phyloP scores from a whole-genome alignment of 2,797 vertebrate genomes.

The Babyrousa celebensis region DNA sequence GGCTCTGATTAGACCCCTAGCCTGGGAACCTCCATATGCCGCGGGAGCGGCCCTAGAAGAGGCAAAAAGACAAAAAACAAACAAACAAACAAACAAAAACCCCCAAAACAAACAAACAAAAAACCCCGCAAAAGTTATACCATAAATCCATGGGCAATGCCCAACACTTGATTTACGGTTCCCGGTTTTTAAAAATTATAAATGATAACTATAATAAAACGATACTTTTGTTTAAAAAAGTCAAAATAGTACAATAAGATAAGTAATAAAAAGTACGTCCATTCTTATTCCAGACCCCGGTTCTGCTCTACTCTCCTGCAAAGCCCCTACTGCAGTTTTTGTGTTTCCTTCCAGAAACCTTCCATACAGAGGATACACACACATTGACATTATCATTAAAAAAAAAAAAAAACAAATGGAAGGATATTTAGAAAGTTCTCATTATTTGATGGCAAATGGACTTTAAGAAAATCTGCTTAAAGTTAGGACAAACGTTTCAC shows the following conservation, averaged over 20 bases:
- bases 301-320: background rate
- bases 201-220: background rate
- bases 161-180: background rate
- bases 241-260: background rate
- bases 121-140: background rate
- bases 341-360: background rate
- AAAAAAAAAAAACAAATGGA: background rate
- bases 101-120: too few species aligned
- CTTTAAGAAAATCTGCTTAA: conserved; percentile 20
- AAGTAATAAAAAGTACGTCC: background rate
- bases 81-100: too few species aligned
- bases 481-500: conserved; percentile 5
- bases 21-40: too few species aligned
- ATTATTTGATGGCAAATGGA: background rate
- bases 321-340: background rate
- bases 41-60: too few species aligned
- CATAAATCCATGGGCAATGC: background rate
- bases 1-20: too few species aligned
- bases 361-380: background rate
- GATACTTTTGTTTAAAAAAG: background rate
- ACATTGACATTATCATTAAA: background rate
- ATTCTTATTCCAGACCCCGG: background rate
- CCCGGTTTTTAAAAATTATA: background rate
- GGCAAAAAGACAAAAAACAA: too few species aligned
- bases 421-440: background rate